These are phyloP conservation scores for Mionectes macconnelli DNA, from an alignment of 2,113 vertebrate genomes.

Conservation along the genomic window DNA sequence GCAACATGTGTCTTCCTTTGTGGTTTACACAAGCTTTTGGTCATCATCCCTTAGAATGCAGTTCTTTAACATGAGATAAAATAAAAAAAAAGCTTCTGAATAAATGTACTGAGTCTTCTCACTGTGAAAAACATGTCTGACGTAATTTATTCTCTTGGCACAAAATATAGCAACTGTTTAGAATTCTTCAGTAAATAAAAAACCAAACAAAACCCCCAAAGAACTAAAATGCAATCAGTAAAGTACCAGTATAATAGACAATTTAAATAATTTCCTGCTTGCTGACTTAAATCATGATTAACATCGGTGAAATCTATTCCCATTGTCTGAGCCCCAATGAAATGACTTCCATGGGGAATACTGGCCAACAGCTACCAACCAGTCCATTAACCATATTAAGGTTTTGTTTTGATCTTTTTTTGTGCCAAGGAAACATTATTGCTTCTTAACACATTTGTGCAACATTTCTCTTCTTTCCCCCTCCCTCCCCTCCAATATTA, in stretches of 20 bases:
- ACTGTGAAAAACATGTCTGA: neutral
- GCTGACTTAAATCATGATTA: conserved; percentile 46
- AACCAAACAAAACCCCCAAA: neutral
- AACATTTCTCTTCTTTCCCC: neutral
- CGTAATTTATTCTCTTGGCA: neutral
- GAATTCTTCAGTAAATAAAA: conserved; percentile 1
- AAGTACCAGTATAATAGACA: conserved; percentile 5
- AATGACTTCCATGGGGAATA: conserved; percentile 1
- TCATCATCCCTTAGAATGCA: neutral
- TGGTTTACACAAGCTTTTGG: neutral
- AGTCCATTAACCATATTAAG: neutral
- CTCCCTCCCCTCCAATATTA: neutral
- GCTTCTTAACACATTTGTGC: neutral
- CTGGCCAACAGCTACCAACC: neutral
- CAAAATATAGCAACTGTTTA: conserved; percentile 11
- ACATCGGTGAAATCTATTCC: neutral
- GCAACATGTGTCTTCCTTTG: neutral
- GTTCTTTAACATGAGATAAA: neutral
- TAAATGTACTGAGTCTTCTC: neutral
- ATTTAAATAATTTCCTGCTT: conserved; percentile 24
- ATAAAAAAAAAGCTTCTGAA: neutral
- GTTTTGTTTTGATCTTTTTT: neutral
- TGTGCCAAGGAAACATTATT: neutral
- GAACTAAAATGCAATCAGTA: conserved; percentile 26
- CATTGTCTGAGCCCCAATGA: neutral